These are phyloP conservation scores for Leptopilina clavipes DNA, from an alignment of 1,140 invertebrate species.

Conservation along the genomic window DNA sequence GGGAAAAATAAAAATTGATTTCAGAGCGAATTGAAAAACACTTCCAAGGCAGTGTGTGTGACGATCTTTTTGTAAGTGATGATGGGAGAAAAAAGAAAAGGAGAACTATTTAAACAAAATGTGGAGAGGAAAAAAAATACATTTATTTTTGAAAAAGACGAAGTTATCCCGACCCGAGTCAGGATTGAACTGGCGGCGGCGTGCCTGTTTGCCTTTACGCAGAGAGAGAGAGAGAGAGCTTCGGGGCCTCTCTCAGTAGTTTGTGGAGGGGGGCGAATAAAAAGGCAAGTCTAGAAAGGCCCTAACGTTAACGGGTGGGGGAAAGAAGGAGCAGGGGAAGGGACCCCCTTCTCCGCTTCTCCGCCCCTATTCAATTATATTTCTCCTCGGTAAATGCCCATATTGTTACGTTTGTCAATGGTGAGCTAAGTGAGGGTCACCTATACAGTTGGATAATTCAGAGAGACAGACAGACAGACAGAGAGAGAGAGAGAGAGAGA, in stretches of 20 bases:
- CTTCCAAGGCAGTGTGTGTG: too few species aligned
- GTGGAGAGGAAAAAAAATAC: too few species aligned
- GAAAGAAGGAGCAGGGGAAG: slow-evolving; percentile 39
- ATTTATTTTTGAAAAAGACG: too few species aligned
- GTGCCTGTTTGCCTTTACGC: too few species aligned
- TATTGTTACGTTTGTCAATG: slow-evolving; percentile 76
- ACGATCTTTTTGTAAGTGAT: too few species aligned
- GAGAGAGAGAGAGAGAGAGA: slow-evolving; percentile 54
- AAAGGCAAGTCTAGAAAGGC: slow-evolving; percentile 73
- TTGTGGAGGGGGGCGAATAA: slow-evolving; percentile 61
- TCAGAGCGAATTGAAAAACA: too few species aligned
- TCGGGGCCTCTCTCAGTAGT: too few species aligned
- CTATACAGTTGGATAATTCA: slow-evolving; percentile 59
- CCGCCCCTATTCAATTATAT: slow-evolving; percentile 73
- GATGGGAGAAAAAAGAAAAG: background rate
- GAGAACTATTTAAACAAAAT: background rate
- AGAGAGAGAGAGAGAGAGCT: too few species aligned
- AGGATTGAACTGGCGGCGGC: slow-evolving; percentile 69
- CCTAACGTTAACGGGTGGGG: slow-evolving; percentile 64
- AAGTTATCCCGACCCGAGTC: slow-evolving; percentile 69
- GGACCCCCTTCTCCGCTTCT: slow-evolving; percentile 53
- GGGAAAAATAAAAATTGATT: too few species aligned
- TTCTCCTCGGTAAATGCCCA: slow-evolving; percentile 74
- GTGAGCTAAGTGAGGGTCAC: slow-evolving; percentile 73
- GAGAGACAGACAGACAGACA: too few species aligned